Percentiles rank a stretch among this genome's conserved stretches.
Conservation (phyloP, 2,797 vertebrate genomes). For the Sternotherus odoratus region DNA sequence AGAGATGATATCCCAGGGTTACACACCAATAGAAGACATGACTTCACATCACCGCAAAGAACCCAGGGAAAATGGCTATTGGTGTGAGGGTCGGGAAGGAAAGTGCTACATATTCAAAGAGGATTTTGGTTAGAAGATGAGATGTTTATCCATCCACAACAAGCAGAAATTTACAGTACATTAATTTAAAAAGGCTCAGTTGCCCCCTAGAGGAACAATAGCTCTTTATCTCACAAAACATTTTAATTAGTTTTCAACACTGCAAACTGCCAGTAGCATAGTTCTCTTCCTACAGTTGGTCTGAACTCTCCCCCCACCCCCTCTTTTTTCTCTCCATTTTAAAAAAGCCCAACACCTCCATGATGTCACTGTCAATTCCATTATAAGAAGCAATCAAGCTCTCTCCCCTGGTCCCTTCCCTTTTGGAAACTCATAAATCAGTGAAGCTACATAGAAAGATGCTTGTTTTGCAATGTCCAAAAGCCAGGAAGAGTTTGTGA, state of each 20-base stretch:
- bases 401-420: constrained; percentile 23
- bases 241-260: constrained; percentile 49
- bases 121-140: constrained; percentile 22
- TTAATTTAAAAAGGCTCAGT: constrained; percentile 23
- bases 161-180: constrained; percentile 13
- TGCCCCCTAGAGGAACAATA: constrained; percentile 34
- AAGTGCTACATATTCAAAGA: background rate
- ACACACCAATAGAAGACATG: fast-evolving
- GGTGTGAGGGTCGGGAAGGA: background rate
- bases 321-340: constrained; percentile 13
- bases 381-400: constrained; percentile 17
- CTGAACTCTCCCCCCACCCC: constrained; percentile 1
- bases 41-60: background rate
- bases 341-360: background rate
- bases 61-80: background rate
- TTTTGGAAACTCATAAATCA: constrained; percentile 43
- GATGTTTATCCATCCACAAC: constrained; percentile 18
- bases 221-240: constrained; percentile 31
- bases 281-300: background rate
- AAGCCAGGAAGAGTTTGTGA: constrained; percentile 25
- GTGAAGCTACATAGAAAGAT: constrained; percentile 31
- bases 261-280: background rate
- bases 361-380: constrained; percentile 55
- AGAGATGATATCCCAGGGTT: fast-evolving
- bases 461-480: constrained; percentile 11